These are phyloP conservation scores for Neodon shergylaensis DNA, from an alignment of 2,113 vertebrate genomes.

Conservation along the genomic window DNA sequence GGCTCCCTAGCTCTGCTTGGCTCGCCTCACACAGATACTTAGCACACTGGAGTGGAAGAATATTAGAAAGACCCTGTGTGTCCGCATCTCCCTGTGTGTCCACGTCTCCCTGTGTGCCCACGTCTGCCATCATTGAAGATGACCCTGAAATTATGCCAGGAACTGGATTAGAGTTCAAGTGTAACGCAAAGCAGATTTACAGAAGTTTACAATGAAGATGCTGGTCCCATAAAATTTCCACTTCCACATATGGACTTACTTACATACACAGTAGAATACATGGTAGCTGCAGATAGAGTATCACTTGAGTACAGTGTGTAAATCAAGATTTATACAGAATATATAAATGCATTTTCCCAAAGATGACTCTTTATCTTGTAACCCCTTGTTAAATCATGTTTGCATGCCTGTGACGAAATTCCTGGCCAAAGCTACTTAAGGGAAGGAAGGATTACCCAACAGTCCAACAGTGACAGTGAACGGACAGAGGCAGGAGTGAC, in stretches of 20 bases:
- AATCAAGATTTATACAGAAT: neutral
- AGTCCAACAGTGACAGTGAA: neutral
- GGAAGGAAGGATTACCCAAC: neutral
- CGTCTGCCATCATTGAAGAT: neutral
- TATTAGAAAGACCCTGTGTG: neutral
- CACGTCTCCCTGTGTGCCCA: neutral
- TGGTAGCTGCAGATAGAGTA: neutral
- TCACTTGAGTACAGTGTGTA: neutral
- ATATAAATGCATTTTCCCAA: neutral
- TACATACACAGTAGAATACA: neutral
- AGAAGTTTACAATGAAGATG: neutral
- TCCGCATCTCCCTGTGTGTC: too few species aligned
- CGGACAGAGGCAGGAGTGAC: neutral
- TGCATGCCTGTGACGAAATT: too few species aligned
- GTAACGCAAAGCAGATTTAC: neutral
- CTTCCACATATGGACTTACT: neutral
- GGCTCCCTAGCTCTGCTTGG: neutral
- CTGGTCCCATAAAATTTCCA: neutral
- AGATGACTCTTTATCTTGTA: neutral
- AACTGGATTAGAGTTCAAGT: neutral
- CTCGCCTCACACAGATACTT: neutral
- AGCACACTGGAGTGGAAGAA: neutral
- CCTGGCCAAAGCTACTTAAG: too few species aligned
- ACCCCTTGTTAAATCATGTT: neutral
- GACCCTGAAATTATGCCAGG: neutral